A percentile compares a stretch with the other conserved stretches of the same genome.
Evolutionary conservation across 2,113 vertebrate genomes (phyloP).

Genomic region (Bos indicus): DNA sequence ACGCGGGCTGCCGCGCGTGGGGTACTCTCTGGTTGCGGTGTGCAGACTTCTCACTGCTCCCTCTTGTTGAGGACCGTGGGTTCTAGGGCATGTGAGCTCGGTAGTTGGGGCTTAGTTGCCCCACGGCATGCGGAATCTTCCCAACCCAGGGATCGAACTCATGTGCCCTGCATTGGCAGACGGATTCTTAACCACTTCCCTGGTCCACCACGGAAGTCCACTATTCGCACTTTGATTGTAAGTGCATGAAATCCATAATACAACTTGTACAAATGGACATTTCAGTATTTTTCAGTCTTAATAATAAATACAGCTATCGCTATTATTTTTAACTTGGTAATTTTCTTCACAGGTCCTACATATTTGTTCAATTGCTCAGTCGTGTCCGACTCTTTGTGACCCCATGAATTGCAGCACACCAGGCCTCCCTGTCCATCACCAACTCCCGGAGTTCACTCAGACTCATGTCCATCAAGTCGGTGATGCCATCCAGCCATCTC

Average conservation of each 20-base stretch:
- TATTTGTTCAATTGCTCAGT: not conserved
- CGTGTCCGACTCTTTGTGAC: accelerated
- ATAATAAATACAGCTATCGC: not conserved
- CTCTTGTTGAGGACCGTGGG: accelerated
- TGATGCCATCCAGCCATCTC: no score
- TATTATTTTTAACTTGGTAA: not conserved
- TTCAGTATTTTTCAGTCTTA: not conserved
- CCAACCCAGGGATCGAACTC: not conserved
- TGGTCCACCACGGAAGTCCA: not conserved
- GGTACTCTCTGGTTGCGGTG: not conserved
- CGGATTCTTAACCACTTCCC: not conserved
- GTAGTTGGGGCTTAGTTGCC: not conserved
- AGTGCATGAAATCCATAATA: not conserved
- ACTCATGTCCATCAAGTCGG: accelerated
- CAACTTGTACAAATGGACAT: not conserved
- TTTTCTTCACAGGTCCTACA: not conserved
- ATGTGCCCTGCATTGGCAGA: not conserved
- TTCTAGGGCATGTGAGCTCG: not conserved
- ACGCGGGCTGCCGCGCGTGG: not conserved
- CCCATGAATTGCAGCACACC: no score
- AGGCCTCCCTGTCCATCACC: no score
- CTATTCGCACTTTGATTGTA: not conserved
- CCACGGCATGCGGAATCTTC: not conserved
- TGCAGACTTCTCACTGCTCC: not conserved
- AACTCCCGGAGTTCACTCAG: accelerated